phyloP scores from a whole-genome alignment of 2,797 vertebrate species.

The Lutjanus campechanus region DNA sequence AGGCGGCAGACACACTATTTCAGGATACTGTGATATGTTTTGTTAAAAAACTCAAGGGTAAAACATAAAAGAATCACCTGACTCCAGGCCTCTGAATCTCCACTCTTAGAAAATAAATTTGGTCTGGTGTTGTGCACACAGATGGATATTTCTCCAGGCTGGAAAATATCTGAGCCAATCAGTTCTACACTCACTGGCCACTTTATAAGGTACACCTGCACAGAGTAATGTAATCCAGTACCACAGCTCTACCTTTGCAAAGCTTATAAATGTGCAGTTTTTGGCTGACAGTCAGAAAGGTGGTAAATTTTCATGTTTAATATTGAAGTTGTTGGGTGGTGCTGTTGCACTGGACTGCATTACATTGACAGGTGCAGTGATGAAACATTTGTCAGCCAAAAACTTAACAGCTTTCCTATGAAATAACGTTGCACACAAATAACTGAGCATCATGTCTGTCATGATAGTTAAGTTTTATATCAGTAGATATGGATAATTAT shows the following conservation, averaged over 20 bases:
- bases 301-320: background rate
- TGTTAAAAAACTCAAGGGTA: no score
- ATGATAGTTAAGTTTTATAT: no score
- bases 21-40: background rate
- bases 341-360: background rate
- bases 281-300: background rate
- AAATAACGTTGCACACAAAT: background rate
- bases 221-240: background rate
- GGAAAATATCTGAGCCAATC: background rate
- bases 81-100: background rate
- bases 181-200: background rate
- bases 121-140: background rate
- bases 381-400: background rate
- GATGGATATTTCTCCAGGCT: background rate
- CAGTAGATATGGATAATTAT: no score
- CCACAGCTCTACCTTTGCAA: background rate
- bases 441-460: no score
- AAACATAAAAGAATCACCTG: no score
- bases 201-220: background rate
- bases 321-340: no score
- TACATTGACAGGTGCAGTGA: background rate
- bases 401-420: background rate
- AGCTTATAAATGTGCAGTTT: background rate
- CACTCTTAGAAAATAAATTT: background rate
- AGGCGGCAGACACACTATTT: background rate